phyloP scores from a whole-genome alignment of 2,797 vertebrate genomes.

The Ficedula albicollis region DNA sequence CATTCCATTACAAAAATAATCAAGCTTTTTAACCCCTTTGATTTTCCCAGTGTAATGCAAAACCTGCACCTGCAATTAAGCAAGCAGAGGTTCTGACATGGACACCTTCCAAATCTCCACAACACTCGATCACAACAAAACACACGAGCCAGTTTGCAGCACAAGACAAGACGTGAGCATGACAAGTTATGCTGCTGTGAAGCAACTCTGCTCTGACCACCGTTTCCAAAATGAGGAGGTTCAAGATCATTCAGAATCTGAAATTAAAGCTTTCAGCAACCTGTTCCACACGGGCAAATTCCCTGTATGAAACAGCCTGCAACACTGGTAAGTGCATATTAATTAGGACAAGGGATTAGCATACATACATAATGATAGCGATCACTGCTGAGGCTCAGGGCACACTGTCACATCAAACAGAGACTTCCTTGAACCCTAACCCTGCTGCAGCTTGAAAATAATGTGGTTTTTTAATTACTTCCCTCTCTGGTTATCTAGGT shows the following conservation, averaged over 20 bases:
- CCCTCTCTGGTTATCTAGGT: neutral
- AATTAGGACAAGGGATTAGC: neutral
- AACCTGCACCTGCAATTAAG: neutral
- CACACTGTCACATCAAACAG: neutral
- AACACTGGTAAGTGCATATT: neutral
- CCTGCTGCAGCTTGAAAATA: neutral
- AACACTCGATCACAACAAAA: neutral
- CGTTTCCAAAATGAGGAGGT: accelerated
- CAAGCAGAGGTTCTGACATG: neutral
- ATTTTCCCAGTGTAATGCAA: neutral
- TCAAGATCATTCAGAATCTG: neutral
- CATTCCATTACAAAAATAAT: neutral
- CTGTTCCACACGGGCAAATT: neutral
- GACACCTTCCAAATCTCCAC: neutral
- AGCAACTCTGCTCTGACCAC: neutral
- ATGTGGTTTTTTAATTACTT: neutral
- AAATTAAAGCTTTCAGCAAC: neutral
- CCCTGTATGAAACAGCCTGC: neutral
- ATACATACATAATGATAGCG: neutral
- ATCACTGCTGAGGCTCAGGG: neutral
- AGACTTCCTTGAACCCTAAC: neutral
- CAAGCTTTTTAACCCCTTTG: neutral
- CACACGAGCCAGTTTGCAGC: neutral
- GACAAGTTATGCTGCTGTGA: neutral
- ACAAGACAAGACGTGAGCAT: accelerated